A percentile compares a stretch with the other conserved stretches of the same genome.
phyloP scores from a whole-genome alignment of 2,113 vertebrate genomes.

The Paralichthys olivaceus region DNA sequence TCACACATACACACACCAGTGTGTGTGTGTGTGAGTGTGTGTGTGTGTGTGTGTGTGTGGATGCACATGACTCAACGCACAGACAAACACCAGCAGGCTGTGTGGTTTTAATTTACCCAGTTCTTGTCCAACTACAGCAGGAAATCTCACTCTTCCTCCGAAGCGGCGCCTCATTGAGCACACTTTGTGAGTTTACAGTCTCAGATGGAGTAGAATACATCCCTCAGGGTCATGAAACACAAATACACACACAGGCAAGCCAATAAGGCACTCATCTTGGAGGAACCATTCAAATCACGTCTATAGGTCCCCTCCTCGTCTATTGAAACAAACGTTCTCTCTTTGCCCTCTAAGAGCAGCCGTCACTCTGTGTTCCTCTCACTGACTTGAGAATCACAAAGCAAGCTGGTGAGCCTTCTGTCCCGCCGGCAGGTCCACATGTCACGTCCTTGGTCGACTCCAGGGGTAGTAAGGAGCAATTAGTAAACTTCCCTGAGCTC shows the following conservation, averaged over 20 bases:
- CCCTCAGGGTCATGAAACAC: slow-evolving; percentile 7
- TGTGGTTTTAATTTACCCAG: slow-evolving; percentile 31
- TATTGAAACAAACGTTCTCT: slow-evolving; percentile 16
- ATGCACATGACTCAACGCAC: neutral
- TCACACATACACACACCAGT: neutral
- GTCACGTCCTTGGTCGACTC: slow-evolving; percentile 29
- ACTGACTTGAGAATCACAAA: slow-evolving; percentile 68
- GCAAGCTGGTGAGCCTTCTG: slow-evolving; percentile 28
- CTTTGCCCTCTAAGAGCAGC: slow-evolving; percentile 33
- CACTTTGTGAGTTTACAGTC: slow-evolving; percentile 11
- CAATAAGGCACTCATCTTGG: slow-evolving; percentile 4
- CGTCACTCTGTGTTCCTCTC: slow-evolving; percentile 60
- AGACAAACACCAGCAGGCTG: slow-evolving; percentile 8
- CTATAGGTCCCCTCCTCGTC: slow-evolving; percentile 3
- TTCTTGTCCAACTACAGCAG: slow-evolving; percentile 26
- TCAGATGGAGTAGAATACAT: neutral
- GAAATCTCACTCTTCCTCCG: slow-evolving; percentile 11
- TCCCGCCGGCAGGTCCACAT: slow-evolving; percentile 34
- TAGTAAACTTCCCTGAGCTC: slow-evolving; percentile 29
- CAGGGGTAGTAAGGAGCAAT: slow-evolving; percentile 19
- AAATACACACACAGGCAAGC: slow-evolving; percentile 1
- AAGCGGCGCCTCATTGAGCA: neutral
- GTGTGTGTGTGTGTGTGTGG: neutral
- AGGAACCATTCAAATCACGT: slow-evolving; percentile 6
- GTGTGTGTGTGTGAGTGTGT: neutral